Base-by-base conservation (phyloP, 1,140 invertebrate genomes). In the Ectropis grisescens region DNA sequence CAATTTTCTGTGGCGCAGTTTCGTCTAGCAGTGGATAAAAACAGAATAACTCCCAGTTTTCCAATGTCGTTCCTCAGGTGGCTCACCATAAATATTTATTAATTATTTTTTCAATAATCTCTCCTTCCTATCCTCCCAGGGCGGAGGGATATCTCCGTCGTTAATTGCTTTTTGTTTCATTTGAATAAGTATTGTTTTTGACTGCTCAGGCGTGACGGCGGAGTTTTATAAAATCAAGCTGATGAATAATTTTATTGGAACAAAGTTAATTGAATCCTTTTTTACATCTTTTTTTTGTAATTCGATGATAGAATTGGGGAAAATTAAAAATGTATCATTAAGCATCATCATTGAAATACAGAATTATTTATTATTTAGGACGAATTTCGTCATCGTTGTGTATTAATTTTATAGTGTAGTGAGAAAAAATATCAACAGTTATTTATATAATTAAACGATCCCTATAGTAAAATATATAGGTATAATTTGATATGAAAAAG, bases 31-130 rank as follows among this genome's bases (percentile, higher is more conserved):
- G 57, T 72, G 75, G 58, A 72, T 76, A 72, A 75, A 75, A 71
- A 66, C 57, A 51, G 57, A 69, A 69, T 65, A 37, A 23, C 39
- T 47, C 41, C 46, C 43, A n/a, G n/a, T n/a, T n/a, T n/a, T n/a
- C 56, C 42, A 37, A 47, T 61, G 61, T 65, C 65, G 66, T 48
- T 71, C 50, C 72, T 78, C 75, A 78, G 75, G 75, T 78, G 72
- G 69, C 66, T 44, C 48, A 58, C 58, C 70, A 81, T 81, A 81
- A 81, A 81, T 81, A 81, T 81, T 81, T 81, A 81, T 81, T 81
- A 81, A 81, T 81, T 81, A 78, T 81, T 81, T 78, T 81, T 81
- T 81, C 75, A 78, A 80, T 80, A 80, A 80, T 80, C 75, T 80
- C 74, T 71, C 66, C 58, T 65, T 57, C 50, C 58, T 62, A 66